Evolutionary conservation across 2,888 invertebrate genomes (phyloP).

Genomic region (Uropetala carovei): DNA sequence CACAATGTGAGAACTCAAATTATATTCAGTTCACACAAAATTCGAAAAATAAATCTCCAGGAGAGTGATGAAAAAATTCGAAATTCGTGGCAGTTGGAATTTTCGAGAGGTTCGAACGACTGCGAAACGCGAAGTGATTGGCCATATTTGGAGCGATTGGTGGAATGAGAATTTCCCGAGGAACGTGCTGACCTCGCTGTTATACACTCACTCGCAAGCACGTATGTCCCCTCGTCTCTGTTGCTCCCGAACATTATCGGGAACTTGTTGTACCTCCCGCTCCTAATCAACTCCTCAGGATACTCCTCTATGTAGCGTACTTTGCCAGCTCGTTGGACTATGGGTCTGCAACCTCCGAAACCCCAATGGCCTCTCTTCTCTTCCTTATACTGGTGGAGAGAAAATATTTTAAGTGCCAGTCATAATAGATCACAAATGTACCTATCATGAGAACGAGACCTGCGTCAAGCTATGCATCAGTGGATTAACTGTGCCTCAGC

Average conservation of each 20-base stretch:
- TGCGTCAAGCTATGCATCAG: no score
- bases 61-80: not conserved
- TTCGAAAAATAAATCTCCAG: not conserved
- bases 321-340: constrained; percentile 71
- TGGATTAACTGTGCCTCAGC: no score
- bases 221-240: constrained; percentile 76
- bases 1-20: not conserved
- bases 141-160: not conserved
- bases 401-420: no score
- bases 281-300: constrained; percentile 69
- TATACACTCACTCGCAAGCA: constrained; percentile 73
- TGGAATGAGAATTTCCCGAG: not conserved
- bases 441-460: no score
- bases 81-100: not conserved
- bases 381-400: constrained; percentile 52
- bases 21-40: not conserved
- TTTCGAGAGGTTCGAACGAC: not conserved
- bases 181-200: not conserved
- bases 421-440: no score
- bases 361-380: constrained; percentile 55
- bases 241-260: constrained; percentile 76
- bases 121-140: not conserved
- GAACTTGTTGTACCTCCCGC: constrained; percentile 72
- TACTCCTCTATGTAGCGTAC: constrained; percentile 70
- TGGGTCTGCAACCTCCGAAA: constrained; percentile 71